Base-by-base conservation (phyloP, 2,113 vertebrate genomes). In the Syngnathus floridae region DNA sequence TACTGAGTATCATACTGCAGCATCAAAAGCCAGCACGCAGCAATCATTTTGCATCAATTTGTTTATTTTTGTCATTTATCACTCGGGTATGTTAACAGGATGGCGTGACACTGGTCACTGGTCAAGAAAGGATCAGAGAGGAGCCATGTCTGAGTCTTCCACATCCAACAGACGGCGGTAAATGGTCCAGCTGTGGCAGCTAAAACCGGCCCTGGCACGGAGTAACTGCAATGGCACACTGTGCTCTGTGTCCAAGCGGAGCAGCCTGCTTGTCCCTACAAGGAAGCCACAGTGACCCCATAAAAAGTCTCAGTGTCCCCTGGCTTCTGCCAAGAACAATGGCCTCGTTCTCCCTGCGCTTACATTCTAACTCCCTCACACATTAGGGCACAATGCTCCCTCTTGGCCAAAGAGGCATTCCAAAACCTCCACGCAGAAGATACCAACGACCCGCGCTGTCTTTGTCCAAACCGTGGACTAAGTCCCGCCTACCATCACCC, bases 241-340 rank as follows among this genome's bases (percentile, higher is more conserved):
- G 84, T 71, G 70, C 76, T 73, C 79, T 80, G 80, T 86, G 84
- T 86, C 77, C 65, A 66, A 43, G 62, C 16, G 54, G 77, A 57
- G 57, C 60, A 60, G 62, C 69, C 59, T 71, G 79, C 74, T 82
- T 86, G 83, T 84, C 77, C 75, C 78, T 66, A 86, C 82, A 89
- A 85, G 77, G 40, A 76, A 66, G 84, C 83, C 82, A 82, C 78
- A 84, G 83, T 87, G 82, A 85, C 84, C 82, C 79, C 60, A 79
- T 83, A 83, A 82, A 78, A 86, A 78, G 72, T 80, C 80, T 73
- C 77, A 89, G 86, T 89, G 86, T 87, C 82, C 77, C 69, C 66
- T 55, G 79, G 67, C 65, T 60, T 56, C 58, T 57, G 62, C 67
- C 48, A 35, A 49, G 65, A 84, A 89, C 88, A 89, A 89, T 88